phyloP scores from a whole-genome alignment of 2,888 invertebrate species.

The Odontocerum albicorne region DNA sequence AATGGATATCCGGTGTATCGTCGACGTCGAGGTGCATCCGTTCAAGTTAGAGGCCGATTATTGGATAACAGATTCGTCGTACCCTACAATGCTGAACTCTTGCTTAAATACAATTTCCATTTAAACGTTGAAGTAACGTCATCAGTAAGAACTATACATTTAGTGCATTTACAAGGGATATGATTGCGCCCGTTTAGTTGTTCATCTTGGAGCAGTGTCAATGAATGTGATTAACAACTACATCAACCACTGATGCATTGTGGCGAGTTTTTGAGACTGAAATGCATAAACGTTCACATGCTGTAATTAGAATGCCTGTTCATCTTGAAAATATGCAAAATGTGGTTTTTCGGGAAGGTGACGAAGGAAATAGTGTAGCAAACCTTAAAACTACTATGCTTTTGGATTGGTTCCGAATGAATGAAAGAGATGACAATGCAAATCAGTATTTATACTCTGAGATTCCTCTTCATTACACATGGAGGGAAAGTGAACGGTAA shows the following conservation, averaged over 20 bases:
- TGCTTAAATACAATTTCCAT: not conserved
- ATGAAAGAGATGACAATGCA: not conserved
- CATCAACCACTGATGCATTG: not conserved
- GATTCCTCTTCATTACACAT: not conserved
- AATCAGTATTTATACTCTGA: not conserved
- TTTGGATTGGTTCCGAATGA: not conserved
- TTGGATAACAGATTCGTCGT: not conserved
- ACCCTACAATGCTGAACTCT: not conserved
- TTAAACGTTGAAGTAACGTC: not conserved
- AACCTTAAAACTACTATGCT: not conserved
- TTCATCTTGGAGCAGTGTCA: not conserved
- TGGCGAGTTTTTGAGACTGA: not conserved
- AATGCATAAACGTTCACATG: not conserved
- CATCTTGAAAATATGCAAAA: not conserved
- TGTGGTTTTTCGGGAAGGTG: not conserved
- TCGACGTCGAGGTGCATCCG: not conserved
- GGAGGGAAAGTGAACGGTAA: not conserved
- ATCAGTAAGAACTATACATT: not conserved
- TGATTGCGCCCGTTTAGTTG: not conserved
- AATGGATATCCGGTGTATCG: constrained; percentile 4
- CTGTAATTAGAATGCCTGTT: not conserved
- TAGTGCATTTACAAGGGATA: constrained; percentile 4
- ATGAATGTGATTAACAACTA: not conserved
- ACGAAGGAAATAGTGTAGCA: not conserved
- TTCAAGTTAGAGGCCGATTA: not conserved